Base-by-base conservation (phyloP, 1,140 invertebrate genomes). In the Melanaphis sacchari region DNA sequence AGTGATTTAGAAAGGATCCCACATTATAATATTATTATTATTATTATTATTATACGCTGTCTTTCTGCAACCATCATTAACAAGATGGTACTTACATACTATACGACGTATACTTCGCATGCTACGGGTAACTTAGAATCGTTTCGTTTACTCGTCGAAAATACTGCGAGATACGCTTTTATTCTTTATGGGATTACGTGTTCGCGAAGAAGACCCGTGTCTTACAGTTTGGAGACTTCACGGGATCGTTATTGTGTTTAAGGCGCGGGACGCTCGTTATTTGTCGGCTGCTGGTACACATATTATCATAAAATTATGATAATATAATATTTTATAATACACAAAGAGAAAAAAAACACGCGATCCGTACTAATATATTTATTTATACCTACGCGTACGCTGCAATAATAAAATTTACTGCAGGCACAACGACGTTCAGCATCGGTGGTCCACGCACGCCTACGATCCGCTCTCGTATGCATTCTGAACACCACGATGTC, bases 371-470 rank as follows among this genome's bases (percentile, higher is more conserved):
- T 76, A 18, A n/a, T 66, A n/a, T 66, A 66, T 26, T 59, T 59
- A 59, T 59, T 76, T 76, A 76, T 76, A 36, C 59, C 59, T 76
- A 76, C 38, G 82, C 24, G 41, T n/a, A 24, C 1, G 2, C 15
- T 5, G 59, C 59, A n/a, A 21, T 76, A 76, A 66, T n/a, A 66
- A 76, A n/a, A n/a, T 76, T 24, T n/a, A 21, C 24, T 46, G 24
- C 38, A 36, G 15, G 31, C 46, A 87, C 43, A 36, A 89, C 24
- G 31, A 4, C n/a, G n/a, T 3, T 26, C 87, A 54, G 59, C n/a
- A 54, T 54, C 36, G 87, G 26, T 90, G 52, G 88, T 90, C 52
- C 31, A 15, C 88, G 88, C 88, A 90, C 88, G 88, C 52, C 88
- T 59, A 54, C 88, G 36, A 18, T 76, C 15, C 18, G n/a, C 59